phyloP scores from a whole-genome alignment of 2,888 invertebrate species.

The Therioaphis trifolii region DNA sequence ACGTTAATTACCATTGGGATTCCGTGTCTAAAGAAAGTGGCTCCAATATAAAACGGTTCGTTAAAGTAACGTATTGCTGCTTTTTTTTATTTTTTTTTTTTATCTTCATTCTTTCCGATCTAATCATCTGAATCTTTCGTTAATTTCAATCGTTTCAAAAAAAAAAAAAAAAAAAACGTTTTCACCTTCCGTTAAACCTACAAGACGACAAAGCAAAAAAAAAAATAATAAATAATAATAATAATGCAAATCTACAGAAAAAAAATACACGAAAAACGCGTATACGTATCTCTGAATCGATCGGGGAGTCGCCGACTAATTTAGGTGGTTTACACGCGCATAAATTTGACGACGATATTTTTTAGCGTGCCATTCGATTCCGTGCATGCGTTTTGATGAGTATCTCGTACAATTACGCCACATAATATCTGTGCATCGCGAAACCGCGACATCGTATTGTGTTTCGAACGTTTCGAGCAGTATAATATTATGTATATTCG shows the following conservation, averaged over 20 bases:
- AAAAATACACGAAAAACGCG: constrained; percentile 11
- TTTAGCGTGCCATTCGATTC: background rate
- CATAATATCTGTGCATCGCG: no score
- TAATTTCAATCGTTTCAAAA: constrained; percentile 35
- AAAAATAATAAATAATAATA: background rate
- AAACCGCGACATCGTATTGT: no score
- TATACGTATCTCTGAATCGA: background rate
- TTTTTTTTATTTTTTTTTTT: background rate
- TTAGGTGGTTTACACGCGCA: background rate
- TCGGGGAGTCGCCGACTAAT: constrained; percentile 13
- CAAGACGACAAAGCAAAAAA: background rate
- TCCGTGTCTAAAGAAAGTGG: constrained; percentile 56
- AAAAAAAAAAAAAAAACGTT: constrained; percentile 33
- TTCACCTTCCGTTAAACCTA: constrained; percentile 46
- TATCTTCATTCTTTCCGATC: constrained; percentile 23
- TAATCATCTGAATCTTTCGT: constrained; percentile 39
- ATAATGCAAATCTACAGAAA: constrained; percentile 14
- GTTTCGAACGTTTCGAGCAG: no score
- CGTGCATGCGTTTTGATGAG: background rate
- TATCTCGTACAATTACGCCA: background rate
- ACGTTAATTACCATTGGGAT: constrained; percentile 56
- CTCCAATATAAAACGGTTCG: constrained; percentile 52
- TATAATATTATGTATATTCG: no score
- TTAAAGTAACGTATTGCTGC: constrained; percentile 35
- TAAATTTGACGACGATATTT: background rate